Conservation (phyloP, 2,797 vertebrate genomes). For the Mormyrops attenuatus region DNA sequence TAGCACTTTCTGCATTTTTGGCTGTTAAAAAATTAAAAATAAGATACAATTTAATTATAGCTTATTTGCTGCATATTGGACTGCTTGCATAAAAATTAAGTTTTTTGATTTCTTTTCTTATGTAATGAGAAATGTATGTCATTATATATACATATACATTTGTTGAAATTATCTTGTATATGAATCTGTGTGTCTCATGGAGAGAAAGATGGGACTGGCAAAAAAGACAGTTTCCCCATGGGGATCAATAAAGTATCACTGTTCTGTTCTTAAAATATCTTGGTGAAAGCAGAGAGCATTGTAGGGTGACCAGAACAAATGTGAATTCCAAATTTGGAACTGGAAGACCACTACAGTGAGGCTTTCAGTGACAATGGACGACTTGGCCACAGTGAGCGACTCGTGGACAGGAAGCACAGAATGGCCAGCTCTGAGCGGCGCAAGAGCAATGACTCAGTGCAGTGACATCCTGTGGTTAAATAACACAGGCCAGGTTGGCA, state of each 20-base stretch:
- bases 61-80: neutral
- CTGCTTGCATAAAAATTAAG: neutral
- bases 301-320: neutral
- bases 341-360: neutral
- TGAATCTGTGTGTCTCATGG: neutral
- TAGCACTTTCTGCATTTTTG: neutral
- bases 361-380: neutral
- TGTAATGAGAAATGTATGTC: neutral
- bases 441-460: conserved; percentile 1
- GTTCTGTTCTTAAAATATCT: neutral
- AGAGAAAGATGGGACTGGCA: neutral
- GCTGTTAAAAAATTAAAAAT: neutral
- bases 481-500: neutral
- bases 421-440: neutral
- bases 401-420: neutral
- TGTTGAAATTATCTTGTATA: neutral
- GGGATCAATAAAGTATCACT: neutral
- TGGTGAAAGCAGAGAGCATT: neutral
- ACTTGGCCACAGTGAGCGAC: neutral
- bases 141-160: neutral
- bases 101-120: neutral
- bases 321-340: conserved; percentile 3
- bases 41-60: neutral
- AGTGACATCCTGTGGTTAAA: neutral
- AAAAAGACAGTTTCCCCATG: neutral